Percentiles rank a stretch among this genome's conserved stretches.
Conservation (phyloP, 2,113 vertebrate species). For the Platycercus adscitus region DNA sequence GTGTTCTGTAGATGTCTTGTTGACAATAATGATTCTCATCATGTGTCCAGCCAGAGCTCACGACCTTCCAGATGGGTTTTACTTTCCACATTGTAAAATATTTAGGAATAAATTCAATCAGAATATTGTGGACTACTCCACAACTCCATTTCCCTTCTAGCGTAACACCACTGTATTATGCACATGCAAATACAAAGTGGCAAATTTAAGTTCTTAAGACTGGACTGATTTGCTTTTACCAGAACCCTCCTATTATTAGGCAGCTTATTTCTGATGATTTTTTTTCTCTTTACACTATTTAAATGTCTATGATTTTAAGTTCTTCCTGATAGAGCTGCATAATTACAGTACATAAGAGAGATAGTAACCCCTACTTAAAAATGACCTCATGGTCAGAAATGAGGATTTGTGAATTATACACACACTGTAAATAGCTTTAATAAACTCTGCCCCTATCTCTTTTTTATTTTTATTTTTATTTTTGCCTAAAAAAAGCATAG, state of each 20-base stretch:
- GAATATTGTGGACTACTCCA: background rate
- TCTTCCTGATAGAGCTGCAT: background rate
- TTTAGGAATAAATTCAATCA: background rate
- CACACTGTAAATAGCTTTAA: background rate
- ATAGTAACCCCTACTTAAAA: background rate
- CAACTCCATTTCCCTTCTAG: background rate
- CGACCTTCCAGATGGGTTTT: background rate
- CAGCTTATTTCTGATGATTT: background rate
- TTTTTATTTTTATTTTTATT: background rate
- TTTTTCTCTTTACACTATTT: background rate
- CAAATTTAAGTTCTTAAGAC: background rate
- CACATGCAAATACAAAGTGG: background rate
- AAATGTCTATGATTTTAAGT: background rate
- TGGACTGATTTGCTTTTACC: background rate
- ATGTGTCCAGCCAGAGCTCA: background rate
- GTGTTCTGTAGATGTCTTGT: background rate
- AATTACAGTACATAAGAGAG: background rate
- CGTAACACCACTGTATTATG: background rate
- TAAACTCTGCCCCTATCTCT: background rate
- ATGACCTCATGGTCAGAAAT: background rate
- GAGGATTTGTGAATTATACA: background rate
- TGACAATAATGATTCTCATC: background rate
- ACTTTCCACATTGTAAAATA: background rate
- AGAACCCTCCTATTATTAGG: background rate
- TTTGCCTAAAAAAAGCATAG: background rate